Base-by-base conservation (phyloP, 2,888 invertebrate species). In the Biston stratarius region DNA sequence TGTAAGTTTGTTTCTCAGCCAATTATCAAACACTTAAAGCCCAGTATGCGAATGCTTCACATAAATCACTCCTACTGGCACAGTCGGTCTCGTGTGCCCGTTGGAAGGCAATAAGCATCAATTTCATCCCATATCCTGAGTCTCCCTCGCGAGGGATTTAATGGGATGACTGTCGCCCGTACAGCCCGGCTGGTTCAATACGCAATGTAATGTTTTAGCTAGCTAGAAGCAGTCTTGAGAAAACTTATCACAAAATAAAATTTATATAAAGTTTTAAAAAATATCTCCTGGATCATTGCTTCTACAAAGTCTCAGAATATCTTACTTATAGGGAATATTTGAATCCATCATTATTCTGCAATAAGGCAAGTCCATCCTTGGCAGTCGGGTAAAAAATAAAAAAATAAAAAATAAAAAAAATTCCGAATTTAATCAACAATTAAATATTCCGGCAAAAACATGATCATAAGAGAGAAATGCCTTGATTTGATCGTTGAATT, bases 91-190 rank as follows among this genome's bases (percentile, higher is more conserved):
- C 84, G 75, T 82, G 80, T 77, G 78, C 77, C 70, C 76, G 77
- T 70, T 74, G 74, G 71, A 71, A 71, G 64, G 79, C 81, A 84
- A 84, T 88, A 88, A 90, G 88, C 85, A 78, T 89, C 92, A 92
- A 93, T 92, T 92, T 90, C 87, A 86, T 84, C 81, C 85, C 90
- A 92, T 90, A 90, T 93, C 93, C 93, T 92, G 92, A 82, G 78
- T 15, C 77, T 71, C 83, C 78, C 74, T 71, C 69, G 67, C 67
- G 62, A 67, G 73, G 72, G 72, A 64, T 60, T 83, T 89, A 91
- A 91, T 90, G 86, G 86, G 83, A 72, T 70, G 59, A 66, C 68
- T 68, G 68, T 61, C 69, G 49, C 84, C 83, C 83, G 83, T 82
- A 83, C 83, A 83, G 83, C 81, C 83, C 85, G 48, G 63, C 58